A percentile compares a stretch with the other conserved stretches of the same genome.
phyloP scores from a whole-genome alignment of 2,888 invertebrate genomes.

The Lepidochitona cinerea region DNA sequence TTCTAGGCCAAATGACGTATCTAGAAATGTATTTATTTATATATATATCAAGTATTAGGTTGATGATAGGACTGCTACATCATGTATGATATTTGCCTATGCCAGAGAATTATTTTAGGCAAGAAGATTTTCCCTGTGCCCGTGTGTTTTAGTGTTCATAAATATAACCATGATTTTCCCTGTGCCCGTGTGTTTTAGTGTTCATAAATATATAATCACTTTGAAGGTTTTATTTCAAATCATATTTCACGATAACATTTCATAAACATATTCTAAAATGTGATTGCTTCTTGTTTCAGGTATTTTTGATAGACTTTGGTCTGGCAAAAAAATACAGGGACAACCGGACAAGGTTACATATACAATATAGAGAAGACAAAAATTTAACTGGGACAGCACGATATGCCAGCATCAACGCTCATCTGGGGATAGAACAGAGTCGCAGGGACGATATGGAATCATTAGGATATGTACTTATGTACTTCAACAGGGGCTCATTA shows the following conservation, averaged over 20 bases:
- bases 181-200: no score
- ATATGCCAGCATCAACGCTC: conserved; percentile 99
- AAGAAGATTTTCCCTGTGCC: no score
- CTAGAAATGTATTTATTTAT: background rate
- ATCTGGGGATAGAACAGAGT: conserved; percentile 98
- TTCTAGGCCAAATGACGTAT: no score
- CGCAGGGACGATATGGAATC: conserved; percentile 99
- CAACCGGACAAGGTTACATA: conserved; percentile 91
- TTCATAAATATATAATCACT: no score
- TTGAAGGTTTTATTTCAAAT: no score
- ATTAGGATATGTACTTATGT: conserved; percentile 99
- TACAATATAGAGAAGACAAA: conserved; percentile 81
- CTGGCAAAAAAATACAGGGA: conserved; percentile 99
- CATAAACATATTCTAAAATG: background rate
- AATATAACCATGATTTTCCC: no score
- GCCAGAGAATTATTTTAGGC: no score
- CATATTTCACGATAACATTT: no score
- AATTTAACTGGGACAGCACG: conserved; percentile 74
- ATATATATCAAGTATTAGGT: background rate
- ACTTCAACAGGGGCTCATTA: conserved; percentile 92
- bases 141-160: no score
- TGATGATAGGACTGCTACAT: background rate
- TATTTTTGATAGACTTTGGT: conserved; percentile 99
- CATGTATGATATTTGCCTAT: background rate
- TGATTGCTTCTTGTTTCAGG: conserved; percentile 57